phyloP scores from a whole-genome alignment of 2,888 invertebrate species.

The Scrobipalpa atriplicella region DNA sequence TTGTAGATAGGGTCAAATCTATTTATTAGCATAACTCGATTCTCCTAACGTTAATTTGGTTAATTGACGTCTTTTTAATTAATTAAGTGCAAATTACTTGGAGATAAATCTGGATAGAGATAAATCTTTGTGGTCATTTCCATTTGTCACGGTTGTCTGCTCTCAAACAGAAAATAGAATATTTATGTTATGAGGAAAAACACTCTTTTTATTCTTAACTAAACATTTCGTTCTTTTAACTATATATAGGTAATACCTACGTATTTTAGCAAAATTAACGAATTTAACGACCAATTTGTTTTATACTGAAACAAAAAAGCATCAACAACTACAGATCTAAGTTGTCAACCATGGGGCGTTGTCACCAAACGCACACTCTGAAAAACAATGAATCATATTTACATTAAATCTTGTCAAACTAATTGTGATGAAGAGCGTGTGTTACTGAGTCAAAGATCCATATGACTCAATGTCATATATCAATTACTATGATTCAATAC shows the following conservation, averaged over 20 bases:
- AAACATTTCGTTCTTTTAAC: not conserved
- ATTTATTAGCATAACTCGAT: constrained; percentile 10
- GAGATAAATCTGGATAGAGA: not conserved
- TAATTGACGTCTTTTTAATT: not conserved
- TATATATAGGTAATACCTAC: not conserved
- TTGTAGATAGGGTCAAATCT: not conserved
- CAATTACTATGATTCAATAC: constrained; percentile 7
- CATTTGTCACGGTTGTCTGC: not conserved
- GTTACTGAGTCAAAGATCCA: not conserved
- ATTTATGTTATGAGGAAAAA: not conserved
- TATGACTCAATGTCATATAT: constrained; percentile 1
- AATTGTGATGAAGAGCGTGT: not conserved
- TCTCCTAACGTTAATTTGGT: not conserved
- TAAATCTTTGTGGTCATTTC: not conserved
- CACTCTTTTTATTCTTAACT: not conserved
- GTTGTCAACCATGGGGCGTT: too few relatives aligned
- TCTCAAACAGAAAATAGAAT: not conserved
- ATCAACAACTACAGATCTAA: too few relatives aligned
- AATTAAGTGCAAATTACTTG: not conserved
- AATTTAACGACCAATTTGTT: too few relatives aligned
- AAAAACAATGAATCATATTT: too few relatives aligned
- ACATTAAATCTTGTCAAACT: too few relatives aligned
- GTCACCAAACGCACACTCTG: too few relatives aligned
- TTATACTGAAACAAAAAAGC: too few relatives aligned
- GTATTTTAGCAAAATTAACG: too few relatives aligned